These are phyloP conservation scores for Rhadinocentrus ornatus DNA, from an alignment of 2,797 vertebrate species.

Conservation along the genomic window DNA sequence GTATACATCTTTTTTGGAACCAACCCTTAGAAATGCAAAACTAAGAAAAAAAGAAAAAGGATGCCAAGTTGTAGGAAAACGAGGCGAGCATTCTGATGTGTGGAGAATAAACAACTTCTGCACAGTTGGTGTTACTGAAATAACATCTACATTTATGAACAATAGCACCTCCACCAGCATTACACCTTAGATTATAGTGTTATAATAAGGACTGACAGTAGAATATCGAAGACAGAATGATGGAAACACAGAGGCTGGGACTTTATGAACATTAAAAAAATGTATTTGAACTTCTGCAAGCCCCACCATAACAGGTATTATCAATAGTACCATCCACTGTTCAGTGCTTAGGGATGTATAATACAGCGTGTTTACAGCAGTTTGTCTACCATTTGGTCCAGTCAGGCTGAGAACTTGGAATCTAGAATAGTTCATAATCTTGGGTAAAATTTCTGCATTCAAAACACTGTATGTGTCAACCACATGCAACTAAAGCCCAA, in stretches of 20 bases:
- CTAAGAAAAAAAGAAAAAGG: no score
- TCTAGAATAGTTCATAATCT: not conserved
- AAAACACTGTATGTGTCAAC: not conserved
- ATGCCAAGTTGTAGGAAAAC: no score
- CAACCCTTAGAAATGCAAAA: not conserved
- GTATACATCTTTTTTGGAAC: no score
- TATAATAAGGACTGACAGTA: not conserved
- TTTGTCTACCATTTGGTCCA: not conserved
- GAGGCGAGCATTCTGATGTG: not conserved
- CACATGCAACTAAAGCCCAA: no score
- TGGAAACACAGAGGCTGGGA: not conserved
- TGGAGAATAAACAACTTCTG: not conserved
- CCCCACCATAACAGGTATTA: not conserved
- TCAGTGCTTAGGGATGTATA: not conserved
- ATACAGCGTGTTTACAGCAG: not conserved
- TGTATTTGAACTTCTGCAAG: not conserved
- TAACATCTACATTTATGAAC: not conserved
- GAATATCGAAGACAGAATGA: not conserved
- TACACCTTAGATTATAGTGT: not conserved
- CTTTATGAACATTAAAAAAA: not conserved
- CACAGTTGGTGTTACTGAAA: not conserved
- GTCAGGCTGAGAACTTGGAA: no score
- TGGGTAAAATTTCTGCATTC: not conserved
- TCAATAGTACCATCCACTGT: not conserved
- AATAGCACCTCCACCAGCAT: not conserved